These are phyloP conservation scores for Procambarus clarkii DNA, from an alignment of 1,140 invertebrate genomes.

Conservation along the genomic window DNA sequence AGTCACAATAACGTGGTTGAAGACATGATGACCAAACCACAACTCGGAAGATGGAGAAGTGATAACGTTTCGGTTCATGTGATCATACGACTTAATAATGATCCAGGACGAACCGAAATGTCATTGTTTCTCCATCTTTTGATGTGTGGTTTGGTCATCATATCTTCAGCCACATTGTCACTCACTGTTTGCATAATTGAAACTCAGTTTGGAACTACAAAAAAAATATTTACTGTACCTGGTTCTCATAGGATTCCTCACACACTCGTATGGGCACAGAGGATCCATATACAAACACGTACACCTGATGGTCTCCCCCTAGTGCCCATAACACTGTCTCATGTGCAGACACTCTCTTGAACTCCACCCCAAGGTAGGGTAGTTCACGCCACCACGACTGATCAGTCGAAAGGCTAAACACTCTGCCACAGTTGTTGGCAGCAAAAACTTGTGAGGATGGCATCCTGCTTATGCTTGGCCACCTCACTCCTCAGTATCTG, in stretches of 20 bases:
- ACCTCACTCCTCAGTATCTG: too few species aligned
- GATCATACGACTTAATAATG: too few species aligned
- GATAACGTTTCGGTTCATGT: too few species aligned
- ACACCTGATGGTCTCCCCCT: constrained; percentile 92
- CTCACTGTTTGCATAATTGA: too few species aligned
- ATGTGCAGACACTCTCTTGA: constrained; percentile 88
- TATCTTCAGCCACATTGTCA: too few species aligned
- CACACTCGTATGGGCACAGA: constrained; percentile 92
- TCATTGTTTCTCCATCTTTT: too few species aligned
- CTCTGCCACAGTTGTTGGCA: constrained; percentile 90
- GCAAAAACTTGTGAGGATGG: constrained; percentile 81
- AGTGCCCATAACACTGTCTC: constrained; percentile 92
- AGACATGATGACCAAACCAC: too few species aligned
- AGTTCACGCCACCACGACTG: constrained; percentile 89
- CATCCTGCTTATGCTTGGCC: constrained; percentile 68
- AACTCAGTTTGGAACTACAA: too few species aligned
- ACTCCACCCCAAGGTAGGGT: constrained; percentile 88
- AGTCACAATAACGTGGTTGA: too few species aligned
- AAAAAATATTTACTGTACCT: constrained; percentile 76
- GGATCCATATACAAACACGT: constrained; percentile 90
- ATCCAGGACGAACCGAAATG: too few species aligned
- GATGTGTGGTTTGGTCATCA: too few species aligned
- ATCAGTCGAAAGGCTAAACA: constrained; percentile 87
- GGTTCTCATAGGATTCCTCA: constrained; percentile 94
- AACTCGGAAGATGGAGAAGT: too few species aligned